Evolutionary conservation across 2,797 vertebrate species (phyloP).

Genomic region (Pempheris klunzingeri): DNA sequence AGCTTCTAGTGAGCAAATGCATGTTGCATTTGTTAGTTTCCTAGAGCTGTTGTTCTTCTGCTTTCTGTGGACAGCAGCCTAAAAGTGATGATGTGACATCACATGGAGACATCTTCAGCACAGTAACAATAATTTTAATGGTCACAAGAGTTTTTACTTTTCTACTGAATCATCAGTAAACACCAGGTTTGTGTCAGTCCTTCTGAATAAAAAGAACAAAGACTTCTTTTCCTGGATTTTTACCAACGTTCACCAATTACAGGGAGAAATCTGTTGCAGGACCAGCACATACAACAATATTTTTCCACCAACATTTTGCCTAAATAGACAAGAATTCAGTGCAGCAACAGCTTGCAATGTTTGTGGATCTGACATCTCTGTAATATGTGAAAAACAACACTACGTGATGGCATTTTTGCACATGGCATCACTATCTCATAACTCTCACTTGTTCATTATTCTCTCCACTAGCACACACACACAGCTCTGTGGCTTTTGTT

Average conservation of each 20-base stretch:
- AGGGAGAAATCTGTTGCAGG: conserved; percentile 48
- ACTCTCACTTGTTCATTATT: conserved; percentile 37
- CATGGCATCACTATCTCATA: conserved; percentile 16
- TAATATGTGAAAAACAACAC: conserved; percentile 28
- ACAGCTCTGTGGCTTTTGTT: conserved; percentile 6
- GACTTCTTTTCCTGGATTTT: conserved; percentile 29
- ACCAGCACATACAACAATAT: conserved; percentile 47
- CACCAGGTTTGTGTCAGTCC: conserved; percentile 41
- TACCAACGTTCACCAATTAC: conserved; percentile 61
- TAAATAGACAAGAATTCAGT: conserved; percentile 41
- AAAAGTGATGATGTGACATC: conserved; percentile 24
- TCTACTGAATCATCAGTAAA: conserved; percentile 41
- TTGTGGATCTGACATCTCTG: conserved; percentile 39
- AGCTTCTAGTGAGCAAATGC: neutral
- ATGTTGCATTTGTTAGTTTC: neutral
- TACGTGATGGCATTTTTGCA: conserved; percentile 26
- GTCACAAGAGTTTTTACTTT: conserved; percentile 35
- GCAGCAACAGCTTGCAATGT: conserved; percentile 30
- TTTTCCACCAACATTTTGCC: conserved; percentile 40
- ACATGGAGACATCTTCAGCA: conserved; percentile 2
- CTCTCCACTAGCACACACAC: conserved; percentile 24
- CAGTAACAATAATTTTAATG: conserved; percentile 46
- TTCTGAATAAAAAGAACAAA: conserved; percentile 38
- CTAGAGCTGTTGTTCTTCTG: neutral
- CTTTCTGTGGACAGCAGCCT: conserved; percentile 5